Conservation (phyloP, 2,888 invertebrate genomes). For the Mesorhabditis spiculigera region DNA sequence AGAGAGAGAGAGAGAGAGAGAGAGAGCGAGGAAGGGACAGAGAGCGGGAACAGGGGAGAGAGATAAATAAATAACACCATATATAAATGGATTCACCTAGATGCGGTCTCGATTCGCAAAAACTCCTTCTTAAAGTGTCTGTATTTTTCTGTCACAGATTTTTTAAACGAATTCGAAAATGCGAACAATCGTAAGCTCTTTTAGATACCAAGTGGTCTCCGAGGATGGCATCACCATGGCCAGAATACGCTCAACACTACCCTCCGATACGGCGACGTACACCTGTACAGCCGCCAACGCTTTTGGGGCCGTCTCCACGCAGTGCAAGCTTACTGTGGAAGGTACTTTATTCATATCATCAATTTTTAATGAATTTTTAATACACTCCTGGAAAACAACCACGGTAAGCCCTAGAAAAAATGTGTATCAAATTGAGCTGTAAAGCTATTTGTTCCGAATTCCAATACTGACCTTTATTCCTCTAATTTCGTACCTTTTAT, state of each 20-base stretch:
- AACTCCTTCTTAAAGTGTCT: conserved; percentile 6
- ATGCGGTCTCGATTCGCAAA: too few relatives aligned
- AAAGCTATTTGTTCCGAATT: too few relatives aligned
- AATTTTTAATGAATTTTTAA: too few relatives aligned
- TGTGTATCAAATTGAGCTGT: background rate
- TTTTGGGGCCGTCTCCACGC: conserved; percentile 76
- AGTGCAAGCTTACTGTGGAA: conserved; percentile 35
- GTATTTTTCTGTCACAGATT: background rate
- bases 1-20: too few relatives aligned
- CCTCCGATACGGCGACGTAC: conserved; percentile 78
- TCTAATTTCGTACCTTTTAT: too few relatives aligned
- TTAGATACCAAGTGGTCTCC: conserved; percentile 41
- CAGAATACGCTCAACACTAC: conserved; percentile 58
- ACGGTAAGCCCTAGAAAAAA: background rate
- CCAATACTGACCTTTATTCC: too few relatives aligned
- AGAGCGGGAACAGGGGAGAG: conserved; percentile 7
- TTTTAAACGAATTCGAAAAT: background rate
- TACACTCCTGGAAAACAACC: background rate
- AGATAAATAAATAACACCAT: too few relatives aligned
- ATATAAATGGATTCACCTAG: too few relatives aligned
- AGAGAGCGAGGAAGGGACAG: background rate
- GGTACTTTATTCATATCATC: conserved; percentile 14
- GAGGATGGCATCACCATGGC: conserved; percentile 52
- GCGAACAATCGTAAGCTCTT: conserved; percentile 6
- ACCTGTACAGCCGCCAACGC: conserved; percentile 78